Evolutionary conservation across 2,797 vertebrate genomes (phyloP).

Genomic region (Clarias pachynema): DNA sequence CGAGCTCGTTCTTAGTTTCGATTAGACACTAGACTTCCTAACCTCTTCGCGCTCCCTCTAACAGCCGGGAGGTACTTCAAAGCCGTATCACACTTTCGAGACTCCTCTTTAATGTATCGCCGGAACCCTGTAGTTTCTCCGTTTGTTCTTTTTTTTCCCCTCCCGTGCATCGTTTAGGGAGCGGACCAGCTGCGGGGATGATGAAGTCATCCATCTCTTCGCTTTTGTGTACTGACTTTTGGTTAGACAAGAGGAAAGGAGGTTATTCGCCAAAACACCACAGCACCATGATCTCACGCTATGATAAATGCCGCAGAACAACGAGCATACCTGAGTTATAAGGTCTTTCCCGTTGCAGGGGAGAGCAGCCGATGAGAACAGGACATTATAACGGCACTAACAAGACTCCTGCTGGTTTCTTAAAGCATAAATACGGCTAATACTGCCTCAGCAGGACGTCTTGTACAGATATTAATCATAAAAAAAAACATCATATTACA

Average conservation of each 20-base stretch:
- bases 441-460: constrained; percentile 20
- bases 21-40: constrained; percentile 21
- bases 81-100: constrained; percentile 13
- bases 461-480: constrained; percentile 11
- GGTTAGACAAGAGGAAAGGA: constrained; percentile 45
- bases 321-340: constrained; percentile 57
- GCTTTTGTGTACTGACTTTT: constrained; percentile 48
- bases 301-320: constrained; percentile 26
- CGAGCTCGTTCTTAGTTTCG: neutral
- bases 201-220: constrained; percentile 61
- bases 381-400: constrained; percentile 44
- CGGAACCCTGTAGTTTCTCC: neutral
- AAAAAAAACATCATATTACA: neutral
- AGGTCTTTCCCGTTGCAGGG: constrained; percentile 39
- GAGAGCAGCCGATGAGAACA: constrained; percentile 55
- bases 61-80: neutral
- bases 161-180: constrained; percentile 8
- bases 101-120: neutral
- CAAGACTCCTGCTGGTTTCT: constrained; percentile 29
- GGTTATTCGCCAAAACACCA: constrained; percentile 45
- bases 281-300: constrained; percentile 41
- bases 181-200: constrained; percentile 63
- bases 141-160: neutral
- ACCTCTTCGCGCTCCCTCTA: neutral
- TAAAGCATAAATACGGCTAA: constrained; percentile 19